phyloP scores from a whole-genome alignment of 2,888 invertebrate species.

The Andrena trimmerana region DNA sequence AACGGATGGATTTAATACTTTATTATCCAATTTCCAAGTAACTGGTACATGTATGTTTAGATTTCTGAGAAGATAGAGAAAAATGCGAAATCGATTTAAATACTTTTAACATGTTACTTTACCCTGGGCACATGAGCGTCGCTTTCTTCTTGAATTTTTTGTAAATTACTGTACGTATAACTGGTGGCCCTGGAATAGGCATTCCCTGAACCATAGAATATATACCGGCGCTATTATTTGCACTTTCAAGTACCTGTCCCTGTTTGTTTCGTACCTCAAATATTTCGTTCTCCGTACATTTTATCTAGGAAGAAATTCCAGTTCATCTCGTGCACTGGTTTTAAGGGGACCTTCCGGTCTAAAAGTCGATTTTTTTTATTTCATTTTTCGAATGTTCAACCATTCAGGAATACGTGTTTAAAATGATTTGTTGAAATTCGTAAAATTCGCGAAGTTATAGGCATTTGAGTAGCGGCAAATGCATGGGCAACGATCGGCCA shows the following conservation, averaged over 20 bases:
- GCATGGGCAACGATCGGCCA: too few relatives aligned
- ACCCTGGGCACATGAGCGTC: conserved; percentile 86
- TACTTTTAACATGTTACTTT: conserved; percentile 44
- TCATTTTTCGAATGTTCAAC: too few relatives aligned
- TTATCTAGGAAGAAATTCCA: conserved; percentile 76
- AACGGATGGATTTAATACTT: conserved; percentile 85
- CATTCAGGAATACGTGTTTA: too few relatives aligned
- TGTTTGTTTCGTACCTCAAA: conserved; percentile 86
- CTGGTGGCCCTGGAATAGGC: conserved; percentile 84
- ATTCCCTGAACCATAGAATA: conserved; percentile 86
- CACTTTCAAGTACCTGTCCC: conserved; percentile 87
- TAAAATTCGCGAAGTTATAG: too few relatives aligned
- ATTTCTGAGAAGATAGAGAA: conserved; percentile 82
- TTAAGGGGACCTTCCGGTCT: too few relatives aligned
- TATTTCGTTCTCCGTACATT: conserved; percentile 85
- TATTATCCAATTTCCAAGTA: conserved; percentile 87
- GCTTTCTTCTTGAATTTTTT: conserved; percentile 81
- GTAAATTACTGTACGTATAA: conserved; percentile 84
- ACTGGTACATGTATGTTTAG: conserved; percentile 86
- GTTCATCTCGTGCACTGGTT: conserved; percentile 2
- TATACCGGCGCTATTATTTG: conserved; percentile 88
- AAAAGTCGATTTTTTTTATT: too few relatives aligned
- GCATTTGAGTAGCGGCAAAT: too few relatives aligned
- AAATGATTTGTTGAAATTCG: too few relatives aligned
- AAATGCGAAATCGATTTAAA: background rate